phyloP scores from a whole-genome alignment of 1,140 invertebrate species.

The Latrodectus geometricus region DNA sequence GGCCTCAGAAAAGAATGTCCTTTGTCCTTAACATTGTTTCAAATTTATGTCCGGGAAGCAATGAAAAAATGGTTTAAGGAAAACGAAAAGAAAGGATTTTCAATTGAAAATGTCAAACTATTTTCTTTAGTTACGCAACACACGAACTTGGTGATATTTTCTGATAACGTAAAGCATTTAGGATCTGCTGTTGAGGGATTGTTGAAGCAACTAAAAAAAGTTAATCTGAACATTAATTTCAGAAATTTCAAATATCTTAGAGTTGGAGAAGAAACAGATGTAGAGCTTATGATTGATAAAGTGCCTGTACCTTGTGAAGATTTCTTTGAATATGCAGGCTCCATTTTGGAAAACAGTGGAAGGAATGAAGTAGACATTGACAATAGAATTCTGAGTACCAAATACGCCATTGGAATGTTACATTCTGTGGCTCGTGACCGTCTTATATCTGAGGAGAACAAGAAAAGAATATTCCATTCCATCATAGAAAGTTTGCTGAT shows the following conservation, averaged over 20 bases:
- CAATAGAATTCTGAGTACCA: not conserved
- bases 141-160: constrained; percentile 14
- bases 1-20: not conserved
- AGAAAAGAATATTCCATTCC: constrained; percentile 17
- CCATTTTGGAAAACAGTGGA: constrained; percentile 8
- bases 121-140: not conserved
- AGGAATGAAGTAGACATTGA: constrained; percentile 2
- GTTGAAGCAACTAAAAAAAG: not conserved
- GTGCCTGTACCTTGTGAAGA: not conserved
- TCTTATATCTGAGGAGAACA: not conserved
- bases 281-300: not conserved
- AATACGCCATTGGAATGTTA: constrained; percentile 1
- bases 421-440: constrained; percentile 20
- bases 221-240: constrained; percentile 2
- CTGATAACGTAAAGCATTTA: not conserved
- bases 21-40: constrained; percentile 20
- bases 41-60: constrained; percentile 7
- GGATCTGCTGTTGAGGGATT: not conserved
- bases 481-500: constrained; percentile 5
- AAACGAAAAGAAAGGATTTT: not conserved
- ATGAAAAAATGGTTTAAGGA: constrained; percentile 5
- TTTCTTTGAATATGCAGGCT: not conserved
- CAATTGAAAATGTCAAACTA: constrained; percentile 8
- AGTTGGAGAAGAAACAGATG: not conserved
- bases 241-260: constrained; percentile 22